These are phyloP conservation scores for Alentia gelatinosa DNA, from an alignment of 2,888 invertebrate species.

Conservation along the genomic window DNA sequence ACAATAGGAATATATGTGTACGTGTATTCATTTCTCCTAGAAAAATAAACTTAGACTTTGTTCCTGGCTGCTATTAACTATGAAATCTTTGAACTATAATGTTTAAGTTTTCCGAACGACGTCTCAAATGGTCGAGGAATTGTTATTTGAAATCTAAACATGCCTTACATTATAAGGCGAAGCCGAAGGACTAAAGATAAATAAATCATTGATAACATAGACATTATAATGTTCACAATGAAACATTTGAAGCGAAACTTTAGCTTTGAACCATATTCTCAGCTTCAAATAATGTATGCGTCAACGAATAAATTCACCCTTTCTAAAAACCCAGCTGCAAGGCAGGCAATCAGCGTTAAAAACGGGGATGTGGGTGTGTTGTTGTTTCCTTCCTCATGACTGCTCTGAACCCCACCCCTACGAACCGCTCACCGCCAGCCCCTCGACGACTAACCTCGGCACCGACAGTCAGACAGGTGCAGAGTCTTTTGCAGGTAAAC, in stretches of 20 bases:
- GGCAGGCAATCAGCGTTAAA: background rate
- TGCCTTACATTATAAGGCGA: background rate
- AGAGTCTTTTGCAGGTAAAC: background rate
- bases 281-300: background rate
- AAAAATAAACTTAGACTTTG: too few species aligned
- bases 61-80: background rate
- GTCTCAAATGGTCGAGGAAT: background rate
- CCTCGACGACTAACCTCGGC: background rate
- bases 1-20: too few species aligned
- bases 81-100: background rate
- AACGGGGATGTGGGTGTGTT: background rate
- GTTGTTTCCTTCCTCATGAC: background rate
- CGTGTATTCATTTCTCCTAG: too few species aligned
- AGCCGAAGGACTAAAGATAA: background rate
- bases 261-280: background rate
- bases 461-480: background rate
- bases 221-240: background rate
- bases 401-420: too few species aligned
- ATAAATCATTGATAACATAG: background rate
- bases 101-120: background rate
- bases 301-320: background rate
- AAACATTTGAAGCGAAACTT: background rate
- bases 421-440: background rate
- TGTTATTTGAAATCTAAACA: background rate
- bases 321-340: background rate